phyloP scores from a whole-genome alignment of 2,113 vertebrate species.

The Phrynosoma blainvillii region DNA sequence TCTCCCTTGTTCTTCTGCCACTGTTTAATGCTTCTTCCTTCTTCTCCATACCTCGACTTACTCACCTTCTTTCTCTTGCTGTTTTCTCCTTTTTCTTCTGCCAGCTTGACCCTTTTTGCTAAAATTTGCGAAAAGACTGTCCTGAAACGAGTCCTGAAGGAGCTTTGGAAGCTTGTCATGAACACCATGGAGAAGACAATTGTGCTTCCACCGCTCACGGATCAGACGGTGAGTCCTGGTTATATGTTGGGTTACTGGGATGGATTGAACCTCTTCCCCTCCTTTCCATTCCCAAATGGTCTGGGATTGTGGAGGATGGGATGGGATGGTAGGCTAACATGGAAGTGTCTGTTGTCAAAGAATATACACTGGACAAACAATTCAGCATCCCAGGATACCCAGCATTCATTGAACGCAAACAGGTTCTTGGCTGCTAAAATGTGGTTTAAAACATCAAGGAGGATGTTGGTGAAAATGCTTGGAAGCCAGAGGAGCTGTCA shows the following conservation, averaged over 20 bases:
- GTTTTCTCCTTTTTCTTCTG: neutral
- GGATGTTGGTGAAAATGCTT: neutral
- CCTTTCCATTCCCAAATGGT: neutral
- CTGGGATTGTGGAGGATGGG: neutral
- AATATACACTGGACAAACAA: neutral
- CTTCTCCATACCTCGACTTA: neutral
- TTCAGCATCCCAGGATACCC: neutral
- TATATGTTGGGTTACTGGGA: rapidly evolving
- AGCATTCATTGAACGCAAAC: neutral
- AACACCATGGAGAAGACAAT: slow-evolving; percentile 99
- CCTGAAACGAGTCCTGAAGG: slow-evolving; percentile 96
- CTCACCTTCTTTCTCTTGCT: neutral
- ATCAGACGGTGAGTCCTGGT: slow-evolving; percentile 90
- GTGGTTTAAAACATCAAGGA: too few species aligned
- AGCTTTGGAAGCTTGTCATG: slow-evolving; percentile 99
- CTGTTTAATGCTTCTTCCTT: neutral
- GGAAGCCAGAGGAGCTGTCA: neutral
- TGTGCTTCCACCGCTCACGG: slow-evolving; percentile 92
- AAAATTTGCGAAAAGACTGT: slow-evolving; percentile 99
- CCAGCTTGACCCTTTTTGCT: slow-evolving; percentile 93
- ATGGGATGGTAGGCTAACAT: too few species aligned
- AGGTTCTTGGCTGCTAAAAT: too few species aligned
- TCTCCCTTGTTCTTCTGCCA: neutral
- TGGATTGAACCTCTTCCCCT: neutral
- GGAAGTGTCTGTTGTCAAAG: neutral